phyloP scores from a whole-genome alignment of 2,113 vertebrate genomes.

The Brevimyrus niger region DNA sequence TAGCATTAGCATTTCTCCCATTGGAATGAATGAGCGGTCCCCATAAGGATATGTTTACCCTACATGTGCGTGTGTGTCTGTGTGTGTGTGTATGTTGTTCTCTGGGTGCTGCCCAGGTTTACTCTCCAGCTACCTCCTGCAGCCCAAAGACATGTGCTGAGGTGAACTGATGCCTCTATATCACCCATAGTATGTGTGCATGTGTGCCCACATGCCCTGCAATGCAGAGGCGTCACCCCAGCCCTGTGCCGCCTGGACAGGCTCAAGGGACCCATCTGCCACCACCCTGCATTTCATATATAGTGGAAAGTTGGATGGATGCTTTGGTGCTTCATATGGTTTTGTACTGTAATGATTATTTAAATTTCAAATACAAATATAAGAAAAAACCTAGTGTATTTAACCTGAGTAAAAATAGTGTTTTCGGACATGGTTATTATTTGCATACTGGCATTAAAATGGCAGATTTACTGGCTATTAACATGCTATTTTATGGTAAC shows the following conservation, averaged over 20 bases:
- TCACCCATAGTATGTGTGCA: neutral
- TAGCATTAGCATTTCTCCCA: too few relatives aligned
- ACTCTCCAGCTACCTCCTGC: neutral
- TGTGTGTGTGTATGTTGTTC: too few relatives aligned
- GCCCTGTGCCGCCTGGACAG: neutral
- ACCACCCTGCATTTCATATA: neutral
- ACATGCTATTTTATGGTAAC: neutral
- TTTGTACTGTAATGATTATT: neutral
- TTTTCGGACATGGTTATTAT: neutral
- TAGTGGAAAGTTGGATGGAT: neutral
- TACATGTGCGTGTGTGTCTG: too few relatives aligned
- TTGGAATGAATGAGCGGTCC: too few relatives aligned
- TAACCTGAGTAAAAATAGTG: neutral
- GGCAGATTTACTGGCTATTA: neutral
- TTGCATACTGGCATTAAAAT: neutral
- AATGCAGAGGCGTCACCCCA: neutral
- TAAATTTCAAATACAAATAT: neutral
- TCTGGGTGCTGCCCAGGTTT: neutral
- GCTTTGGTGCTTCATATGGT: neutral
- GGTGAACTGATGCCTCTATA: neutral
- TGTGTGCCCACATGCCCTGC: neutral
- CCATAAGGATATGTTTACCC: too few relatives aligned
- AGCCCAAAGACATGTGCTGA: neutral
- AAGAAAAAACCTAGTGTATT: neutral
- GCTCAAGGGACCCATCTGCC: neutral